These are phyloP conservation scores for Lindbergichthys nudifrons DNA, from an alignment of 2,797 vertebrate genomes.

Conservation along the genomic window DNA sequence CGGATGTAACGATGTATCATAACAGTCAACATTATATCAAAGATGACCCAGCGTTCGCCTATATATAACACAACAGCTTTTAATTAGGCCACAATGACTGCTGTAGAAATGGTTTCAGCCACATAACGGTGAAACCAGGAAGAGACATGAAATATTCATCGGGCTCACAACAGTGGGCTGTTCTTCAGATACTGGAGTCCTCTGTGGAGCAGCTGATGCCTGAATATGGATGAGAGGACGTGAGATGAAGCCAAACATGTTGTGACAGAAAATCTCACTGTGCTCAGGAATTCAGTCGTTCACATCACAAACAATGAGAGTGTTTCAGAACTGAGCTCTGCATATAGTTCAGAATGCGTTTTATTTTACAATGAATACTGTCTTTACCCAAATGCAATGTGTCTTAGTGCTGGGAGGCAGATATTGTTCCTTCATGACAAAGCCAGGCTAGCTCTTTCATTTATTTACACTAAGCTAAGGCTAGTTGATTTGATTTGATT, in stretches of 20 bases:
- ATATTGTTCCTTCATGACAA: no score
- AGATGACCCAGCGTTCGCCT: neutral
- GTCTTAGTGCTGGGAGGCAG: neutral
- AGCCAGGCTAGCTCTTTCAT: no score
- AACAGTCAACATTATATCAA: no score
- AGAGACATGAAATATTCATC: conserved; percentile 65
- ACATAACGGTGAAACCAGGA: conserved; percentile 2
- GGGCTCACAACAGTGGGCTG: conserved; percentile 39
- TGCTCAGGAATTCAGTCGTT: conserved; percentile 43
- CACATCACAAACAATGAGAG: conserved; percentile 43
- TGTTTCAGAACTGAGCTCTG: conserved; percentile 17
- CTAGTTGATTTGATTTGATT: no score
- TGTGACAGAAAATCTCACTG: conserved; percentile 57
- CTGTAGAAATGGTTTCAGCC: neutral
- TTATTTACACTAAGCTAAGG: neutral
- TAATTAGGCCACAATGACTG: neutral
- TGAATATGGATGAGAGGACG: conserved; percentile 70
- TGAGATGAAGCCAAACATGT: conserved; percentile 36
- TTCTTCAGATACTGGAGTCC: conserved; percentile 31
- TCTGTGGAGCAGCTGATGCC: conserved; percentile 46
- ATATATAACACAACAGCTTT: no score
- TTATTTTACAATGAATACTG: conserved; percentile 6
- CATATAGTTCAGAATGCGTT: conserved; percentile 11
- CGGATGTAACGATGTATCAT: no score
- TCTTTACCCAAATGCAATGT: neutral